Evolutionary conservation across 2,113 vertebrate genomes (phyloP).

Genomic region (Tautogolabrus adspersus): DNA sequence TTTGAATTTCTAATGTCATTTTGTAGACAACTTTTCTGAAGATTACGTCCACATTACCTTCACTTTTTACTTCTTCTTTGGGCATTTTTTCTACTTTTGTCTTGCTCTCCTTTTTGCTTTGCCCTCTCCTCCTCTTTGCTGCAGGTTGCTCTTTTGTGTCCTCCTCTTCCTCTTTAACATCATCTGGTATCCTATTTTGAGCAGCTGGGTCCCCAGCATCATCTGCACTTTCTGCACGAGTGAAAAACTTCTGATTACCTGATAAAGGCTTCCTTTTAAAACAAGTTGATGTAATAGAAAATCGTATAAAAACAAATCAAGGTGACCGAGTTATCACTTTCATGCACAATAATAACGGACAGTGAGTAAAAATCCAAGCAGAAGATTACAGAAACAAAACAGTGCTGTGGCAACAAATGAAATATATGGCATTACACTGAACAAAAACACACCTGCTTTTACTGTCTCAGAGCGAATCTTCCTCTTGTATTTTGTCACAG

Average conservation of each 20-base stretch:
- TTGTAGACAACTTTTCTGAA: not conserved
- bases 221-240: slow-evolving; percentile 54
- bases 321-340: not conserved
- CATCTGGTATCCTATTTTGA: not conserved
- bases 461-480: slow-evolving; percentile 77
- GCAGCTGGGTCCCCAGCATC: slow-evolving; percentile 16
- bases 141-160: slow-evolving; percentile 63
- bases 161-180: slow-evolving; percentile 74
- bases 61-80: slow-evolving; percentile 58
- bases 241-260: not conserved
- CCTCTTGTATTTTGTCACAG: slow-evolving; percentile 79
- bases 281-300: too few species aligned
- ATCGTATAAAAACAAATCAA: too few species aligned
- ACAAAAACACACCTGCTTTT: slow-evolving; percentile 67
- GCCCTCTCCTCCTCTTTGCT: slow-evolving; percentile 71
- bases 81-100: slow-evolving; percentile 43
- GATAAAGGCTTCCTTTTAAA: not conserved
- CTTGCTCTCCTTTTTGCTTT: slow-evolving; percentile 54
- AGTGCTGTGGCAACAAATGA: not conserved
- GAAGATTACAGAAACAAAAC: not conserved
- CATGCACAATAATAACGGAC: not conserved
- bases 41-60: slow-evolving; percentile 59
- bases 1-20: not conserved
- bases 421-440: not conserved
- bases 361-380: not conserved